These are phyloP conservation scores for Pseudoatta argentina DNA, from an alignment of 1,140 invertebrate genomes.

Conservation along the genomic window DNA sequence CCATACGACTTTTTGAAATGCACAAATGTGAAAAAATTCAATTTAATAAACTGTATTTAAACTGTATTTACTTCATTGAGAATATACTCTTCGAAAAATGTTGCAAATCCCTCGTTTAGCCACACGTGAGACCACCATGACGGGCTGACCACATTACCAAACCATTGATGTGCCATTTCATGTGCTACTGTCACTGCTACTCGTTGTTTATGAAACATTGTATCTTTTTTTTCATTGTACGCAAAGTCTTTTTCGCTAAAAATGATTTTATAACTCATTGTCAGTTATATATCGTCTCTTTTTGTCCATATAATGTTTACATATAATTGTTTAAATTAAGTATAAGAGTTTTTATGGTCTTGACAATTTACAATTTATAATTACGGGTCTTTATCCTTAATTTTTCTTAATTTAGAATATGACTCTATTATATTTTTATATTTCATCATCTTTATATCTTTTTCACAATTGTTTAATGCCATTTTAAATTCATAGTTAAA, in stretches of 20 bases:
- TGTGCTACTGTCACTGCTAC: slow-evolving; percentile 88
- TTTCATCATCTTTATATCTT: background rate
- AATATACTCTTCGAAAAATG: slow-evolving; percentile 90
- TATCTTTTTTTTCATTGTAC: slow-evolving; percentile 85
- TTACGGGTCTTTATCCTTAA: background rate
- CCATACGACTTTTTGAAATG: background rate
- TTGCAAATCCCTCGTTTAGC: slow-evolving; percentile 91
- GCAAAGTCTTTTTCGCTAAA: slow-evolving; percentile 88
- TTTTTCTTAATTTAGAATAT: background rate
- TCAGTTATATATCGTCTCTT: background rate
- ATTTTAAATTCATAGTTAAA: background rate
- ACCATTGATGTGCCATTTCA: slow-evolving; percentile 89
- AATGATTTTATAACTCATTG: slow-evolving; percentile 47
- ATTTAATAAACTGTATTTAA: slow-evolving; percentile 69
- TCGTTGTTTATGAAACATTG: slow-evolving; percentile 84
- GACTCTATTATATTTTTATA: background rate
- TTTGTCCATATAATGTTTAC: background rate
- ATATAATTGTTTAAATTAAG: background rate
- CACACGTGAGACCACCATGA: slow-evolving; percentile 89
- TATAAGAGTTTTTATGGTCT: background rate
- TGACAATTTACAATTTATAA: slow-evolving; percentile 5
- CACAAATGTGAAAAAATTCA: slow-evolving; percentile 87
- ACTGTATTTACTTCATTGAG: slow-evolving; percentile 87
- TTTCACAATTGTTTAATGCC: background rate
- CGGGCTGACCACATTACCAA: slow-evolving; percentile 89